Conservation (phyloP, 1,140 invertebrate genomes). For the Ceratosolen fusciceps region DNA sequence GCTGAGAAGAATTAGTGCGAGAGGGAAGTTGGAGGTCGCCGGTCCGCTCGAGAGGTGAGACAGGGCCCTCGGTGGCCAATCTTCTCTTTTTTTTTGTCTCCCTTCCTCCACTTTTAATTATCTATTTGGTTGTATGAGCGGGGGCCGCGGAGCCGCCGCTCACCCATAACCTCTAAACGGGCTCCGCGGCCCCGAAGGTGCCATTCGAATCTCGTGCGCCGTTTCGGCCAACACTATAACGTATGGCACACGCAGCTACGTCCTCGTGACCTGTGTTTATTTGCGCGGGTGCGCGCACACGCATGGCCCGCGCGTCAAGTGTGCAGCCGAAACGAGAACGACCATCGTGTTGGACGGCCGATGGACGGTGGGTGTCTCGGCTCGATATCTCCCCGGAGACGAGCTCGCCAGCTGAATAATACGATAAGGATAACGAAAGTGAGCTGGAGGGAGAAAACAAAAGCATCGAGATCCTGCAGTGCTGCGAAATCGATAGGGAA, state of each 20-base stretch:
- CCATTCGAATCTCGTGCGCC: slow-evolving; percentile 5
- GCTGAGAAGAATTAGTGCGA: neutral
- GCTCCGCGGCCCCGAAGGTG: neutral
- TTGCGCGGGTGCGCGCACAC: no score
- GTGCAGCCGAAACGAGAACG: no score
- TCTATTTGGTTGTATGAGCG: no score
- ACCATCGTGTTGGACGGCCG: no score
- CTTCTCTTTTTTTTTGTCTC: neutral
- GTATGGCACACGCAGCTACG: neutral
- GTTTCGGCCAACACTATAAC: neutral
- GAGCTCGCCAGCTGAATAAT: neutral
- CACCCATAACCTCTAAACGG: neutral
- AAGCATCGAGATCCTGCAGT: neutral
- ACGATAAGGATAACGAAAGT: neutral
- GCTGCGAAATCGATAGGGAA: neutral
- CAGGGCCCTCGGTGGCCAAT: no score
- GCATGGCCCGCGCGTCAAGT: no score
- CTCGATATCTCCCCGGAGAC: neutral
- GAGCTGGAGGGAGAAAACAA: neutral
- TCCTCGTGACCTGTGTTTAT: neutral
- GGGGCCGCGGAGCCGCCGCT: neutral
- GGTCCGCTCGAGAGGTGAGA: neutral
- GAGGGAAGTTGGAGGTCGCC: neutral
- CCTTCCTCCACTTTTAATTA: neutral
- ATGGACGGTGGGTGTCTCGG: no score